Conservation (phyloP, 2,797 vertebrate species). For the Syngnathus acus region DNA sequence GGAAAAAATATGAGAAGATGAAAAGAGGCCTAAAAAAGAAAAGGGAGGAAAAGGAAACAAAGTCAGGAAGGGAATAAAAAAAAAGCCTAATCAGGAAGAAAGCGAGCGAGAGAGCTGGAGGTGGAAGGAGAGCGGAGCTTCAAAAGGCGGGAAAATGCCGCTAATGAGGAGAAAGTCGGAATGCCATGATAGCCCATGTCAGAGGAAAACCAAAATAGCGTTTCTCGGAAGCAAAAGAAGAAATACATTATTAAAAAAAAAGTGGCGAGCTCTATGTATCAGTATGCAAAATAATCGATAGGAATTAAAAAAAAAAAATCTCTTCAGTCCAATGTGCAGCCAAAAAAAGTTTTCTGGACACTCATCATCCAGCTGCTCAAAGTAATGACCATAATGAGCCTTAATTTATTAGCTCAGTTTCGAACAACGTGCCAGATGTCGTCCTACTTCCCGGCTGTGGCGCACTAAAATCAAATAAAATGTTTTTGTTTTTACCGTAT, state of each 20-base stretch:
- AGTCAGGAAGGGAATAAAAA: neutral
- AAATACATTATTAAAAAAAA: neutral
- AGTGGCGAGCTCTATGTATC: too few species aligned
- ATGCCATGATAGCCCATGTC: neutral
- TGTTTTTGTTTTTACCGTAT: too few species aligned
- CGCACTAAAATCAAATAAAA: neutral
- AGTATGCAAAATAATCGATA: too few species aligned
- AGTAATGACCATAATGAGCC: neutral
- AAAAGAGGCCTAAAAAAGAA: constrained; percentile 36
- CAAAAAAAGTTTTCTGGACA: neutral
- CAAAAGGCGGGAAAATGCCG: neutral
- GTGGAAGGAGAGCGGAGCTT: neutral
- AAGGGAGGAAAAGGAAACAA: constrained; percentile 29
- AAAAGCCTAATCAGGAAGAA: neutral
- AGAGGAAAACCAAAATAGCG: neutral
- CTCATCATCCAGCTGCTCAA: constrained; percentile 1
- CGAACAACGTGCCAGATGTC: neutral
- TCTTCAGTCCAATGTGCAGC: neutral
- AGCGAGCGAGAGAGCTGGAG: neutral
- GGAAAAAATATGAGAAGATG: constrained; percentile 36
- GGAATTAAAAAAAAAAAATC: too few species aligned
- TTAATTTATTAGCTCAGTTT: neutral
- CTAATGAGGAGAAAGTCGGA: constrained; percentile 1
- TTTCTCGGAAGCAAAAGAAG: neutral
- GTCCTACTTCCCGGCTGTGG: neutral